Percentiles rank a stretch among this genome's conserved stretches.
phyloP scores from a whole-genome alignment of 2,888 invertebrate genomes.

The Matsumyia berberina region DNA sequence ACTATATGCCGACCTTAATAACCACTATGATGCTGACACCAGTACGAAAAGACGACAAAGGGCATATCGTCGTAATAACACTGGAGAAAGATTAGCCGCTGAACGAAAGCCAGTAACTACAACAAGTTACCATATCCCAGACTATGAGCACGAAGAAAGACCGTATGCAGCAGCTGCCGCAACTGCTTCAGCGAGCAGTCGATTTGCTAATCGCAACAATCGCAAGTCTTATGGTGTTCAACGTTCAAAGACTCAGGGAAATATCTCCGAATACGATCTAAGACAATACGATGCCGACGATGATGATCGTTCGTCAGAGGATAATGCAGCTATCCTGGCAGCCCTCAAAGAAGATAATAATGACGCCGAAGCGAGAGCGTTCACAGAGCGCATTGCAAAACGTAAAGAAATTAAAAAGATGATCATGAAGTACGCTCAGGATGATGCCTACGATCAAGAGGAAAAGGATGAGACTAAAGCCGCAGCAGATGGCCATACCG shows the following conservation, averaged over 20 bases:
- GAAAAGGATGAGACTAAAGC: slow-evolving; percentile 26
- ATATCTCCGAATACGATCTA: slow-evolving; percentile 79
- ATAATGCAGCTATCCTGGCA: slow-evolving; percentile 85
- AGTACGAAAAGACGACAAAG: slow-evolving; percentile 76
- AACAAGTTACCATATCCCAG: slow-evolving; percentile 76
- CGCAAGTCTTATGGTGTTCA: slow-evolving; percentile 76
- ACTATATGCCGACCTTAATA: slow-evolving; percentile 78
- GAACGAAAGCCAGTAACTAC: slow-evolving; percentile 39
- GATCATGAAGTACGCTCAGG: slow-evolving; percentile 92
- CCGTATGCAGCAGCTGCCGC: slow-evolving; percentile 59
- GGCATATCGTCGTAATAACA: slow-evolving; percentile 80
- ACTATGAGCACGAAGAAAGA: slow-evolving; percentile 64
- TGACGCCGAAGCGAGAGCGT: slow-evolving; percentile 84
- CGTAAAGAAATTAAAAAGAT: slow-evolving; percentile 93
- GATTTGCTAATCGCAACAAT: slow-evolving; percentile 80
- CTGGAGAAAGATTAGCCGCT: slow-evolving; percentile 73
- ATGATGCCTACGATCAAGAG: slow-evolving; percentile 87
- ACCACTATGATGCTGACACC: slow-evolving; percentile 75
- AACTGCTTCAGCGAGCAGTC: slow-evolving; percentile 78
- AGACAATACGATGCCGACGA: slow-evolving; percentile 84
- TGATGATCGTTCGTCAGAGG: slow-evolving; percentile 85
- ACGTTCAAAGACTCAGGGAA: slow-evolving; percentile 79
- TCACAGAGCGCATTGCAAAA: slow-evolving; percentile 90
- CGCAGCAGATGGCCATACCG: slow-evolving; percentile 82
- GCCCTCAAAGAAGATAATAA: slow-evolving; percentile 84